Evolutionary conservation across 2,113 vertebrate genomes (phyloP), one percentile per base, ranked within the genome.

Genomic region (Oncorhynchus keta): DNA sequence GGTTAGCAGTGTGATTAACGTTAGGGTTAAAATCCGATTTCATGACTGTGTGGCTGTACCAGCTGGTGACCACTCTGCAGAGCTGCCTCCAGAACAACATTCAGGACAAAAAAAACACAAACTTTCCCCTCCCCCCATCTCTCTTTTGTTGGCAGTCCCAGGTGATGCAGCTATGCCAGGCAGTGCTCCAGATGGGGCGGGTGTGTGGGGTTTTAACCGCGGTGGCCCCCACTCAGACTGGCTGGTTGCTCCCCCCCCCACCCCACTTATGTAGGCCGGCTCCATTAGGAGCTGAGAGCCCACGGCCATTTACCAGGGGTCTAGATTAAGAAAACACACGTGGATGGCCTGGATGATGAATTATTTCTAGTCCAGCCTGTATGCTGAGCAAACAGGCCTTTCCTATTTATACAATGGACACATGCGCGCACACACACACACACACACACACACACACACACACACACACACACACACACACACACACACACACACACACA

Each of bases 231-330:
- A 66, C 59, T 35, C 55, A 55, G 30, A 30, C 67, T 35, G 18
- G 4, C 14, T 55, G 26, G 13, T 45, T 64, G 35, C 16, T 2
- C 35, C 45, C 7, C 35, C 55, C 14, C 51, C 9, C 20, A 30
- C 22, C 9, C 9, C 16, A 35, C 35, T 76, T 51, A 79, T 83
- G 57, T 79, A 76, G 81, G 77, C 70, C 70, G 71, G 57, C 5
- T 76, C 48, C 68, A 64, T 77, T 68, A 83, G 71, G 16, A 59
- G 26, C 20, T 55, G 75, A 45, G 73, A 51, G 67, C 48, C 8
- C 30, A 45, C 39, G 9, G 9, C 9, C 2, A 20, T 11, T 72
- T 51, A 70, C 48, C 72, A 61, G 76, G 74, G 22, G 65, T 69
- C 45, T 70, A 9, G 64, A 28, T 71, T 76, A 68, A 62, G 49